Percentiles rank a stretch among this genome's conserved stretches.
phyloP scores from a whole-genome alignment of 2,797 vertebrate genomes.

The Sebastes hopkinsi region DNA sequence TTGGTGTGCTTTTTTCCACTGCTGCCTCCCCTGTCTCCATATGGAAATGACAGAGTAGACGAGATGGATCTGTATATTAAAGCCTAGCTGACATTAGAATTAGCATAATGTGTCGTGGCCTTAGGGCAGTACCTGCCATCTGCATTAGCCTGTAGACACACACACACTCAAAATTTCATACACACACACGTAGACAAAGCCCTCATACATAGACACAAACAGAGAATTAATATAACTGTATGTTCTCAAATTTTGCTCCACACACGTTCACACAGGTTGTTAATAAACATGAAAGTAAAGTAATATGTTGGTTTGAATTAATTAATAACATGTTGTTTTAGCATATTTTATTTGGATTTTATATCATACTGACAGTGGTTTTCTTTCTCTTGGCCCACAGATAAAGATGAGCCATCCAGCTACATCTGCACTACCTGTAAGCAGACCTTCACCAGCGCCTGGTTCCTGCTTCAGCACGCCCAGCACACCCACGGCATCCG shows the following conservation, averaged over 20 bases:
- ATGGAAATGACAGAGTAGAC: slow-evolving; percentile 93
- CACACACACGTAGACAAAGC: slow-evolving; percentile 33
- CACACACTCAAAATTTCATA: slow-evolving; percentile 72
- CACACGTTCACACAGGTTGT: background rate
- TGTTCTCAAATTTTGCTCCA: background rate
- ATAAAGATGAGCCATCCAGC: slow-evolving; percentile 98
- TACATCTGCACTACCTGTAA: slow-evolving; percentile 99
- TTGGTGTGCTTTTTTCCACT: slow-evolving; percentile 62
- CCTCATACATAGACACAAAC: background rate
- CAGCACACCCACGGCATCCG: slow-evolving; percentile 98
- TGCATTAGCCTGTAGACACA: slow-evolving; percentile 93
- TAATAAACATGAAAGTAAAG: background rate
- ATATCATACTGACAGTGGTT: background rate
- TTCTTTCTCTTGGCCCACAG: slow-evolving; percentile 80
- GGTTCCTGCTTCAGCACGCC: slow-evolving; percentile 99
- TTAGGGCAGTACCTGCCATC: slow-evolving; percentile 97
- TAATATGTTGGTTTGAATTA: background rate
- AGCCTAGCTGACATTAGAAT: slow-evolving; percentile 98
- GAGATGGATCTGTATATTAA: slow-evolving; percentile 99
- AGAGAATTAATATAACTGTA: slow-evolving; percentile 6
- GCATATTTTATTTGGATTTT: background rate
- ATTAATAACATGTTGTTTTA: background rate
- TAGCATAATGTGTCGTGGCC: slow-evolving; percentile 99
- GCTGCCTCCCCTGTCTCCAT: slow-evolving; percentile 86
- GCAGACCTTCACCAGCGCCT: slow-evolving; percentile 99